Base-by-base conservation (phyloP, 2,888 invertebrate species). In the Eupithecia centaureata region DNA sequence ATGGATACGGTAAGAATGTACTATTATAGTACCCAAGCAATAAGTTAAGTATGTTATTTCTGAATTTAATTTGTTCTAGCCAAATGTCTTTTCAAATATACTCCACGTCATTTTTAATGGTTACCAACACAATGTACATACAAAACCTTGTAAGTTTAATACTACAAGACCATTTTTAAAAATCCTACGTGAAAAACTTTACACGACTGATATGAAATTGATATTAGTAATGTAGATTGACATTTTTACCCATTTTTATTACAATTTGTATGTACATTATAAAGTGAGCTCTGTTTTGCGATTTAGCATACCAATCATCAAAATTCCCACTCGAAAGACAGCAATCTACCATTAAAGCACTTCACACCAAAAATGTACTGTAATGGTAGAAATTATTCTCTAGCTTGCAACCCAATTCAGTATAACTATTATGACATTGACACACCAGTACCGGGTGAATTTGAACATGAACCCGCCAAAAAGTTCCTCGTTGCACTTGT, bases 151-250 rank as follows among this genome's bases (percentile, higher is more conserved):
- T 76, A 71, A 72, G 73, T 76, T 77, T 68, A 65, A 52, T 35
- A 18, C 71, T 75, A 67, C 61, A 56, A 71, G 69, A 68, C 64
- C 67, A 60, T 63, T 65, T 58, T 72, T 69, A 74, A 73, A 72
- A 74, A 72, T 70, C 69, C 69, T 71, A 73, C 57, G 63, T 67
- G 70, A 70, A 68, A 71, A 56, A 77, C 81, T 82, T 79, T 84
- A 82, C 72, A 82, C 81, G 78, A 82, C 79, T 91, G 92, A 92
- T 92, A 92, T 92, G 92, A 90, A 91, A 91, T 91, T 89, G 91
- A 91, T 92, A 91, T 90, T 81, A 86, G 80, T 85, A 85, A 76
- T 77, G 79, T 81, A 82, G 87, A 92, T 91, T 91, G 91, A 92
- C 91, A 86, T 90, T 85, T 86, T 89, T 89, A 88, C 86, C 86